Percentiles rank a stretch among this genome's conserved stretches.
These are phyloP conservation scores for Emmelina monodactyla DNA, from an alignment of 2,888 invertebrate genomes.

Conservation along the genomic window DNA sequence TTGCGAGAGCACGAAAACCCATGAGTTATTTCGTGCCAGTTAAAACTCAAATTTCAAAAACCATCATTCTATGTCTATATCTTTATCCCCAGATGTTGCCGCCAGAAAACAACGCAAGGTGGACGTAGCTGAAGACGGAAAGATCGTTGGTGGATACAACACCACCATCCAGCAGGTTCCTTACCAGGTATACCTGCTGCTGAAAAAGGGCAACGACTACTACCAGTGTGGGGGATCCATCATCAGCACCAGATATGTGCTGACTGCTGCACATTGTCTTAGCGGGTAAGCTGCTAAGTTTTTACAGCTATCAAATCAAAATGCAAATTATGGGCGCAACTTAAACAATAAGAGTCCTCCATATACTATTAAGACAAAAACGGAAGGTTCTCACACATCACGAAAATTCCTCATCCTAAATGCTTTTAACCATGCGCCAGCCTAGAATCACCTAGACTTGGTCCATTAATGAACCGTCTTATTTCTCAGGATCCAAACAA, in stretches of 20 bases:
- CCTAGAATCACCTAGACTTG: no score
- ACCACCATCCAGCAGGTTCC: slow-evolving; percentile 38
- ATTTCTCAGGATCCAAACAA: slow-evolving; percentile 25
- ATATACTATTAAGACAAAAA: no score
- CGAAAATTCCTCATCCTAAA: no score
- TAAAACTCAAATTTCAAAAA: not conserved
- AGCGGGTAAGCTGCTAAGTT: no score
- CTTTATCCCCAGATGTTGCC: slow-evolving; percentile 24
- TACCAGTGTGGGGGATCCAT: slow-evolving; percentile 58
- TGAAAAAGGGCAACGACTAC: slow-evolving; percentile 25
- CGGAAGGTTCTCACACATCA: no score
- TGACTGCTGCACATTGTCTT: slow-evolving; percentile 60
- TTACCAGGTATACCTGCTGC: slow-evolving; percentile 42
- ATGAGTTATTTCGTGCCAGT: not conserved
- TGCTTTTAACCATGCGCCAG: no score
- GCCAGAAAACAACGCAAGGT: slow-evolving; percentile 22
- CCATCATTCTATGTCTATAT: not conserved
- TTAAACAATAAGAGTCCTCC: no score
- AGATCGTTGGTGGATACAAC: slow-evolving; percentile 48
- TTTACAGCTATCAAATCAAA: no score
- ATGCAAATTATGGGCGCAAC: no score
- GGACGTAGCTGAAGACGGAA: slow-evolving; percentile 19
- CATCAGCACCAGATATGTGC: slow-evolving; percentile 29
- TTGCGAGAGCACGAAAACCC: no score
- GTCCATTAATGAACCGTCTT: no score